phyloP scores from a whole-genome alignment of 2,888 invertebrate genomes.

The Limnephilus auricula region DNA sequence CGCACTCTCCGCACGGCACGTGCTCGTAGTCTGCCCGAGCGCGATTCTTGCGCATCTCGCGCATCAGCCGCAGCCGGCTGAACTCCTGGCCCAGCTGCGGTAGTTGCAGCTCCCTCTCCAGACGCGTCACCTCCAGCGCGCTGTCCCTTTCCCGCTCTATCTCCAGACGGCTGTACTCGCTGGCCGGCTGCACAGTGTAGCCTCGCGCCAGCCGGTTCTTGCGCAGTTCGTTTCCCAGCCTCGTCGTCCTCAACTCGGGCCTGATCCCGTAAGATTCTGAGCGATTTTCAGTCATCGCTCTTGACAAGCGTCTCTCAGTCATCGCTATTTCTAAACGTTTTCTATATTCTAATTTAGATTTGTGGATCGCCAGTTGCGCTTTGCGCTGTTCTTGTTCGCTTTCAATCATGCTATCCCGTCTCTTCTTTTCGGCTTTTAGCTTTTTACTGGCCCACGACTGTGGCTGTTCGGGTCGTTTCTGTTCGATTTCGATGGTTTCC shows the following conservation, averaged over 20 bases:
- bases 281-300: constrained; percentile 36
- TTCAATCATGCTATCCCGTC: constrained; percentile 16
- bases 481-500: constrained; percentile 5
- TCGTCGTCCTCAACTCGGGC: neutral
- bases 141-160: neutral
- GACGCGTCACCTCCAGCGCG: constrained; percentile 19
- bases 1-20: constrained; percentile 61
- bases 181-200: constrained; percentile 12
- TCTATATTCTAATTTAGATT: constrained; percentile 41
- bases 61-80: constrained; percentile 46
- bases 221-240: neutral
- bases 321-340: constrained; percentile 33
- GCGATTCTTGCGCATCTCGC: constrained; percentile 42
- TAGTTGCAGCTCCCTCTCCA: constrained; percentile 50
- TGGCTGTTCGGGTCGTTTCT: constrained; percentile 9
- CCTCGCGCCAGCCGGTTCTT: constrained; percentile 29
- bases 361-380: constrained; percentile 26
- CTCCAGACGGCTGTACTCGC: neutral
- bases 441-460: neutral
- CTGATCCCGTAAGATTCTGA: constrained; percentile 6
- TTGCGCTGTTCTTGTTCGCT: constrained; percentile 38
- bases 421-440: neutral
- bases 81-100: constrained; percentile 55
- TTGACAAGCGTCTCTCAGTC: constrained; percentile 34
- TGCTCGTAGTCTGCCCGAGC: constrained; percentile 45